Evolutionary conservation across 2,113 vertebrate genomes (phyloP).

Genomic region (Ciconia boyciana): DNA sequence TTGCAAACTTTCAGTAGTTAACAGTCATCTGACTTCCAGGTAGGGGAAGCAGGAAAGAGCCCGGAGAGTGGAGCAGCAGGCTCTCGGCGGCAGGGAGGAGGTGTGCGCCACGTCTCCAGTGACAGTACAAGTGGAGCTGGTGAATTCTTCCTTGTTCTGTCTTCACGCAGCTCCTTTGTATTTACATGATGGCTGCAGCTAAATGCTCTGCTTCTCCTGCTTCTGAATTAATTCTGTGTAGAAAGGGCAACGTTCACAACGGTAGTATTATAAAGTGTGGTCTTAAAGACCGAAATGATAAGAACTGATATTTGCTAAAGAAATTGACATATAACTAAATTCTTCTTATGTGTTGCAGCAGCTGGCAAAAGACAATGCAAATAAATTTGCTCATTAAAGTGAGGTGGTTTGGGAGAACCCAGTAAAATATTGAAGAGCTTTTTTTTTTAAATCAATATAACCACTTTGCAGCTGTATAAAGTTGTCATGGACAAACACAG

Average conservation of each 20-base stretch:
- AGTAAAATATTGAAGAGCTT: neutral
- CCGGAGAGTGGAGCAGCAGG: neutral
- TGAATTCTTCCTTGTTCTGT: neutral
- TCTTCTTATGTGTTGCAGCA: neutral
- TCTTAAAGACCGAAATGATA: neutral
- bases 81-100: neutral
- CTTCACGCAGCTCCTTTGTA: neutral
- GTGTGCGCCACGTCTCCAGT: neutral
- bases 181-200: neutral
- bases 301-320: neutral
- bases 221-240: neutral
- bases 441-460: neutral
- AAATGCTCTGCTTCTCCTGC: neutral
- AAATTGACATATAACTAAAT: neutral
- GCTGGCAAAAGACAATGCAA: neutral
- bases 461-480: neutral
- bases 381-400: neutral
- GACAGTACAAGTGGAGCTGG: neutral
- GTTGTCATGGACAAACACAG: neutral
- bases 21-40: neutral
- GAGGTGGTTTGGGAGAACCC: neutral
- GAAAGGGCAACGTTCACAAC: neutral
- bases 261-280: neutral
- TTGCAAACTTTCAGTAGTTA: neutral
- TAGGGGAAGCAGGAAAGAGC: neutral